Evolutionary conservation across 2,113 vertebrate species (phyloP), one percentile per base, ranked within the genome.

Genomic region (Pimephales promelas): DNA sequence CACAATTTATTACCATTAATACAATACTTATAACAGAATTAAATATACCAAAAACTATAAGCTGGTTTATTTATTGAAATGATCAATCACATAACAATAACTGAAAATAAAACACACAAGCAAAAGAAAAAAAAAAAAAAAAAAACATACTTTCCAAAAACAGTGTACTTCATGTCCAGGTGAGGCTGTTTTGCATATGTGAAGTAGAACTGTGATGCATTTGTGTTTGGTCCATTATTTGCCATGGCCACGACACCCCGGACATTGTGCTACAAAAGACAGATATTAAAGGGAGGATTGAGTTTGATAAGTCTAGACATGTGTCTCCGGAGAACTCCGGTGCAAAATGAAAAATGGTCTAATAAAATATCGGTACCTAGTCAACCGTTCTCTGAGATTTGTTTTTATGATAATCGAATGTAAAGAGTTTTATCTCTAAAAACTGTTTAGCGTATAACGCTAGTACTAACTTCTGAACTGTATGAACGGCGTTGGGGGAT

Each of bases 211-310:
- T 99, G 98, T 0, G 97, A 98, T 36, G 94, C 96, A 61, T 98
- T 99, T 18, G 96, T 98, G 89, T 98, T 98, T 0, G 98, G 97
- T 36, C 98, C 98, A 24, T 95, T 98, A 90, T 98, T 99, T 49
- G 98, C 98, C 98, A 99, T 97, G 2, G 98, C 97, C 73, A 99
- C 97, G 3, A 99, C 97, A 16, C 98, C 98, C 88, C 98, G 95
- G 45, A 99, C 96, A 49, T 90, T 99, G 87, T 99, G 98, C 98
- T 99, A 88, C 87, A 72, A 0, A 40, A 78, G 24, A 74, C 0
- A 85, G 62, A 78, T n/a, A 31, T 80, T 14, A 79, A 88, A 10
- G 68, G 10, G 28, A n/a, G 28, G 43, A n/a, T 47, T 74, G 5
- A 3, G 28, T 68, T 16, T 14, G 5, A 36, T 31, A 0, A 24